Evolutionary conservation across 2,113 vertebrate genomes (phyloP).

Genomic region (Chamaea fasciata): DNA sequence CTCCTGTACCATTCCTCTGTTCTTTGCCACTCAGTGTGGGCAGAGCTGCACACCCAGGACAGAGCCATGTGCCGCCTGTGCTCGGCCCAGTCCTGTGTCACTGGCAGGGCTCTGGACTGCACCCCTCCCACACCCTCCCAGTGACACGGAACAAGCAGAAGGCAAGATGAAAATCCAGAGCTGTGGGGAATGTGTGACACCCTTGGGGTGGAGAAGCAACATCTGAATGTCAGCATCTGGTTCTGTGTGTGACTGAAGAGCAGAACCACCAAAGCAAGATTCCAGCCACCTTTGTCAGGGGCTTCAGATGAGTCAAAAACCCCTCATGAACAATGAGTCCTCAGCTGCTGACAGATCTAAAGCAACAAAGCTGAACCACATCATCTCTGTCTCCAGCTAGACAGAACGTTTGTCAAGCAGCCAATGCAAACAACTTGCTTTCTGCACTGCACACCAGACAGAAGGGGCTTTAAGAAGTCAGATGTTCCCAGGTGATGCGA

Average conservation of each 20-base stretch:
- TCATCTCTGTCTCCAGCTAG: not conserved
- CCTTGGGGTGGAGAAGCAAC: not conserved
- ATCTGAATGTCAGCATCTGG: constrained; percentile 16
- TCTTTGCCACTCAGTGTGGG: not conserved
- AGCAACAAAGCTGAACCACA: constrained; percentile 34
- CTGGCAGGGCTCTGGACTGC: not conserved
- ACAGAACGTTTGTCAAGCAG: constrained; percentile 48
- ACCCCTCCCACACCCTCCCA: not conserved
- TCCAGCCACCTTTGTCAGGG: constrained; percentile 46
- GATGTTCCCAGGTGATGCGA: constrained; percentile 42
- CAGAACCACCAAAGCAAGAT: constrained; percentile 10
- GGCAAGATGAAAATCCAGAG: not conserved
- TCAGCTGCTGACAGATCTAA: constrained; percentile 58
- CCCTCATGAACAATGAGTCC: constrained; percentile 31
- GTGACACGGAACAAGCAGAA: not conserved
- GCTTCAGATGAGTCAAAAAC: constrained; percentile 48
- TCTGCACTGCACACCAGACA: constrained; percentile 2
- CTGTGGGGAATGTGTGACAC: not conserved
- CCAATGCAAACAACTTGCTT: constrained; percentile 31
- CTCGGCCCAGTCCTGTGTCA: not conserved
- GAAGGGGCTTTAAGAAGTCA: constrained; percentile 32
- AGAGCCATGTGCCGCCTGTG: not conserved
- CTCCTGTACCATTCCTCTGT: not conserved
- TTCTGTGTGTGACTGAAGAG: constrained; percentile 15
- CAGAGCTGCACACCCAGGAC: not conserved